Conservation (phyloP, 1,140 invertebrate genomes). For the Caenorhabditis latens region DNA sequence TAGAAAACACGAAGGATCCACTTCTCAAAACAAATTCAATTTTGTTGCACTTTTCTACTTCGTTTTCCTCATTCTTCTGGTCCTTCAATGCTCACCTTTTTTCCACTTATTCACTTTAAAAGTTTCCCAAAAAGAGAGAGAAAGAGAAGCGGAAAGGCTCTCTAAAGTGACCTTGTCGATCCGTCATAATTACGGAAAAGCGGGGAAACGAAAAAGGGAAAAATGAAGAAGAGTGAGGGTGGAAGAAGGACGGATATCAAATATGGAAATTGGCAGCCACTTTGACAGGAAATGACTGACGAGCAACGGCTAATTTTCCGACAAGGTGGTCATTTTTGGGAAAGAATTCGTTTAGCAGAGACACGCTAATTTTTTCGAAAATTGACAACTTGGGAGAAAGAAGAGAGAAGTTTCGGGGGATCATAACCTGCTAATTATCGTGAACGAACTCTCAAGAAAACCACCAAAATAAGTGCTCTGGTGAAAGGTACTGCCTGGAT, state of each 20-base stretch:
- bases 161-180: slow-evolving; percentile 32
- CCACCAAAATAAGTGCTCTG: not conserved
- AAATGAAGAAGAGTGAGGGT: not conserved
- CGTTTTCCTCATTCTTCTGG: not conserved
- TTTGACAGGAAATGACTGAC: slow-evolving; percentile 49
- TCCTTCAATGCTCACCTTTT: not conserved
- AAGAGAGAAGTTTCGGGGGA: not conserved
- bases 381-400: too few relatives aligned
- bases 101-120: not conserved
- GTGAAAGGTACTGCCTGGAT: not conserved
- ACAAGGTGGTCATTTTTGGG: slow-evolving; percentile 34
- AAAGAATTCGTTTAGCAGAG: slow-evolving; percentile 20
- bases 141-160: not conserved
- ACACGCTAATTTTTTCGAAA: too few relatives aligned
- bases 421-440: not conserved
- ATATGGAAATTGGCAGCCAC: slow-evolving; percentile 24
- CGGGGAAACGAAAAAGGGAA: not conserved
- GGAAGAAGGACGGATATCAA: slow-evolving; percentile 35
- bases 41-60: slow-evolving; percentile 21
- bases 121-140: not conserved
- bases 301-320: slow-evolving; percentile 53
- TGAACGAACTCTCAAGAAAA: not conserved
- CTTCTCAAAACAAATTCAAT: slow-evolving; percentile 33
- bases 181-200: slow-evolving; percentile 37
- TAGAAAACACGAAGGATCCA: slow-evolving; percentile 17